Base-by-base conservation (phyloP, 2,888 invertebrate species). In the Caenorhabditis imperialis region DNA sequence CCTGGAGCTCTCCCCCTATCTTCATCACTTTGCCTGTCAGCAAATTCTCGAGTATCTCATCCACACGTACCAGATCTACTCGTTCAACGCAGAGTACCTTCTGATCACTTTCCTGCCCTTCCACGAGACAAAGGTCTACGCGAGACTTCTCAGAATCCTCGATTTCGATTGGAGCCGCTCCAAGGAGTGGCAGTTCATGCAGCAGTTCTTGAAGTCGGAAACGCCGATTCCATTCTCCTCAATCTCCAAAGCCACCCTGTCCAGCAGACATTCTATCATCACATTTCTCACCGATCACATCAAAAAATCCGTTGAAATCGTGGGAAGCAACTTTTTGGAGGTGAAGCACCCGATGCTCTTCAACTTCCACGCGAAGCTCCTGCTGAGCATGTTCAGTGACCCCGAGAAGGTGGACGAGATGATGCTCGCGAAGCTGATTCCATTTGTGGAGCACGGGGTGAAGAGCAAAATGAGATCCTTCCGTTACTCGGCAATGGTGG, bases 41-140 rank as follows among this genome's bases (percentile, higher is more conserved):
- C 94, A 96, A 90, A 93, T 95, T 1, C 89, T 99, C 48, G 99
- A 99, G 90, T 99, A 97, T 97, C 91, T 99, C 3, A 92, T 98
- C 47, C 92, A 94, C 85, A 92, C 91, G 90, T 91, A 86, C 60
- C 81, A 87, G 79, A 93, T 98, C 73, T 93, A 98, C 84, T 91
- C 93, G 58, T 97, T 93, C 89, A 97, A 97, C 88, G 92, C 92
- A 62, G 92, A 94, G 86, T 92, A 92, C 0, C 90, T 97, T 40
- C 90, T 98, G 84, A 91, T 92, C 73, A 90, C 94, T 8, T 93
- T 94, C 61, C 89, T 99, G 60, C 97, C 98, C 0, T 97, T 95
- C 88, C 95, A 97, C 89, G 94, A 95, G 85, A 94, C 95, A 0
- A 93, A 93, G 79, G 92, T 94, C 75, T 99, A 97, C 90, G 92